Base-by-base conservation (phyloP, 2,113 vertebrate genomes). In the Cheilinus undulatus region DNA sequence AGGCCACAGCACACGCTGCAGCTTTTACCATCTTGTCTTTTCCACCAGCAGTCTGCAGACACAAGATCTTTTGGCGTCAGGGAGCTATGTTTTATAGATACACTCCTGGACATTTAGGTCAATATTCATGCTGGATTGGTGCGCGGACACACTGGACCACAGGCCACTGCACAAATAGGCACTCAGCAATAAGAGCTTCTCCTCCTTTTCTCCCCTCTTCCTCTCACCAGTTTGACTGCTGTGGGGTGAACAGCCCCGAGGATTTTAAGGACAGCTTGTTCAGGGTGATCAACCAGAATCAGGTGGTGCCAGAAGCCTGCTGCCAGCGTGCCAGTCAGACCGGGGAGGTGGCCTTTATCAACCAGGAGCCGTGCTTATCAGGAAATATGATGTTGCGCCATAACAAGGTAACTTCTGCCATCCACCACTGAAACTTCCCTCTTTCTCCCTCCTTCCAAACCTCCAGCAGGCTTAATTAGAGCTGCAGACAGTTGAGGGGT, bases 161-260 rank as follows among this genome's bases (percentile, higher is more conserved):
- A 87, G 71, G 54, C 78, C 68, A 75, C 40, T 68, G 76, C 53
- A 67, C 85, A 76, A 77, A 84, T 19, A 40, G 40, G 64, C 45
- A 69, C 79, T 86, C 69, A 22, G 71, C 48, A 70, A 56, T 58
- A 78, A 88, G 24, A 36, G 42, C 22, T 59, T 59, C 32, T 58
- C 54, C 56, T 77, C 20, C 70, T 67, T 12, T 64, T 67, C 58
- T 78, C 43, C 50, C 3, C 58, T 79, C 23, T 78, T 79, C 61
- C 60, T 77, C 71, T n/a, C 80, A 36, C 43, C 78, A 99, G 97
- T 98, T 98, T 78, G 95, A 96, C 54, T 99, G 97, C 93, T 99
- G 97, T 17, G 97, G 97, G 49, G 96, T 99, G 85, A 97, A 96
- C 0, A 96, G 97, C 59, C 96, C 96, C 0, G 96, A 98, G 79